Base-by-base conservation (phyloP, 2,888 invertebrate genomes). In the Synergus gifuensis region DNA sequence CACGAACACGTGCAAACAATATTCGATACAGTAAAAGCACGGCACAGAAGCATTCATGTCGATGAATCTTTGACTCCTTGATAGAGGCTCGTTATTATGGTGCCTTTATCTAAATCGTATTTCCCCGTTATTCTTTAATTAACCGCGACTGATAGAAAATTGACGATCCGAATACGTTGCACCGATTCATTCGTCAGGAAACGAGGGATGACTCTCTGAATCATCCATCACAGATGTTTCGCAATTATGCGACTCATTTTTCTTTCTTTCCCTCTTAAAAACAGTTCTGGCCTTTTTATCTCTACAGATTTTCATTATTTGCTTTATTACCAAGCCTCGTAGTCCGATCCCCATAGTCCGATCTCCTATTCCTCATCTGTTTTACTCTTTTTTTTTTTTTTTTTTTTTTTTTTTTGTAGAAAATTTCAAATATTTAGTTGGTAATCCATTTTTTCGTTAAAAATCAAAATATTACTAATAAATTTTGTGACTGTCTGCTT, bases 31-130 rank as follows among this genome's bases (percentile, higher is more conserved):
- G 78, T 82, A 81, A 73, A 77, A 81, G 78, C 67, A 12, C 76
- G 79, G 63, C 54, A 69, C 46, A 63, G 40, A 77, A 79, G 79
- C 82, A 40, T 67, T 83, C 63, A 60, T 60, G 81, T 79, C 81
- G 83, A 83, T 83, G 79, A 83, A 83, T 83, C 83, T 83, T 83
- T 83, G 83, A 83, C 83, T 81, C 79, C 76, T 73, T 78, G 83
- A 83, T 83, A 82, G 82, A 81, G 67, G 80, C 80, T 80, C 54
- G 69, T 81, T 82, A 83, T 82, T 83, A 79, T 81, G 77, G 60
- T 78, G 69, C 78, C 64, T 76, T 82, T 83, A 83, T 83, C 83
- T 83, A 81, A 82, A 82, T 83, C 82, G 81, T 81, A 83, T 83
- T 83, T 82, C 83, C 81, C 79, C 79, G 79, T 66, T 79, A 77